Evolutionary conservation across 2,113 vertebrate genomes (phyloP).

Genomic region (Elephas maximus): DNA sequence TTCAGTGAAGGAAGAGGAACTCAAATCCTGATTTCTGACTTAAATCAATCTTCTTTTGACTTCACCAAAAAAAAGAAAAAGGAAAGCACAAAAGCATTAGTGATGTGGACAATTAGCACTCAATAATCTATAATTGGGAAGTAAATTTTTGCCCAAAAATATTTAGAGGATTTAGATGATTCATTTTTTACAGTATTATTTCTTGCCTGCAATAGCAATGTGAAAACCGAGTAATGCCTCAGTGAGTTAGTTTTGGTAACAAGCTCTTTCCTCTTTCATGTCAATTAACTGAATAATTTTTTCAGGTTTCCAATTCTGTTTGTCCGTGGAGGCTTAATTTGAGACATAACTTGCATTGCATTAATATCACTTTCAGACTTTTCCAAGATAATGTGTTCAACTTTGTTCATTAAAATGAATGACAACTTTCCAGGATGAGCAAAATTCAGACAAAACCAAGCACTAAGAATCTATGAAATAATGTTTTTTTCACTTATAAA

Average conservation of each 20-base stretch:
- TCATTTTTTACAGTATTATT: not conserved
- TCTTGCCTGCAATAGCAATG: not conserved
- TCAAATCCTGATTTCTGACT: not conserved
- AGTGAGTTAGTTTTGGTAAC: not conserved
- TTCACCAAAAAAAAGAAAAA: not conserved
- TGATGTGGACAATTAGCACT: not conserved
- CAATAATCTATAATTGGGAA: not conserved
- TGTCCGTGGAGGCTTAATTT: conserved; percentile 55
- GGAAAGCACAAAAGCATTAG: not conserved
- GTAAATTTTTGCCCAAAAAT: not conserved
- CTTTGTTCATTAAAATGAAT: conserved; percentile 61
- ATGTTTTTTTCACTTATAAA: not conserved
- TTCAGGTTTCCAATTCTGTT: conserved; percentile 59
- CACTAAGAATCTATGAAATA: conserved; percentile 29
- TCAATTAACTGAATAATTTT: conserved; percentile 62
- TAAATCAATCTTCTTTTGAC: not conserved
- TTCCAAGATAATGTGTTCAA: conserved; percentile 65
- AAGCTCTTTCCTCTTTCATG: not conserved
- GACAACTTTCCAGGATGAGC: conserved; percentile 61
- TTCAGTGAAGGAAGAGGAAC: not conserved
- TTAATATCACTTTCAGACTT: conserved; percentile 53
- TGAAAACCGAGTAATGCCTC: not conserved
- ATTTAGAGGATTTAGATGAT: not conserved
- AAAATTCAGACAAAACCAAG: conserved; percentile 54
- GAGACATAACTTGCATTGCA: conserved; percentile 47